Evolutionary conservation across 2,113 vertebrate genomes (phyloP).

Genomic region (Grus americana): DNA sequence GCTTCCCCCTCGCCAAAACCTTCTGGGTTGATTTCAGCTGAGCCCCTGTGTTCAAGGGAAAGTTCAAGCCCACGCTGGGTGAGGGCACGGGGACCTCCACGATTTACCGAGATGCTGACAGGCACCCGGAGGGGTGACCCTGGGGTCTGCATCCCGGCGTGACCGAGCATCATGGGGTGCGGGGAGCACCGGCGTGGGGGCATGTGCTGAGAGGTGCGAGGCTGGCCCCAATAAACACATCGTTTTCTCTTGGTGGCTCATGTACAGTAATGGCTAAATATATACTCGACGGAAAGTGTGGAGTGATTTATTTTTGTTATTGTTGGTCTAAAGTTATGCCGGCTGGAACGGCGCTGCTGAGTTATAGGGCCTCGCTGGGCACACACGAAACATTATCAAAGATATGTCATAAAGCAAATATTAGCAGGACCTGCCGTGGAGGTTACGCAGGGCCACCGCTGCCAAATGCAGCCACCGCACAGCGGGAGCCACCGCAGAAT

Average conservation of each 20-base stretch:
- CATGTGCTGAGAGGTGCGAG: not conserved
- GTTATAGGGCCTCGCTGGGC: not conserved
- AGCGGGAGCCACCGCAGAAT: not conserved
- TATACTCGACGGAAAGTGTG: not conserved
- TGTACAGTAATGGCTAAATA: constrained; percentile 5
- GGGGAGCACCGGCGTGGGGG: not conserved
- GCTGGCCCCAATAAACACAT: not conserved
- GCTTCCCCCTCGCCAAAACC: constrained; percentile 9
- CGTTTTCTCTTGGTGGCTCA: not conserved
- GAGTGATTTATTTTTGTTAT: constrained; percentile 71
- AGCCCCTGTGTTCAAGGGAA: not conserved
- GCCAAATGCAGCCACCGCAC: not conserved
- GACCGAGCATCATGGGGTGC: accelerated
- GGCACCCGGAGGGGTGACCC: not conserved
- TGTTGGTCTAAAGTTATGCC: constrained; percentile 38
- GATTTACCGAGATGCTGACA: not conserved
- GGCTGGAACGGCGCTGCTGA: not conserved
- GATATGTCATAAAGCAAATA: constrained; percentile 62
- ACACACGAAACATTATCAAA: not conserved
- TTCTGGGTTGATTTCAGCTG: constrained; percentile 25
- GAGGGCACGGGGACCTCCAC: not conserved
- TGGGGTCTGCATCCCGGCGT: not conserved
- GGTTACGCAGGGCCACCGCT: not conserved
- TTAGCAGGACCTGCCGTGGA: not conserved
- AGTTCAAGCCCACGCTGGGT: not conserved